These are phyloP conservation scores for Pagrus major DNA, from an alignment of 2,113 vertebrate genomes.

Conservation along the genomic window DNA sequence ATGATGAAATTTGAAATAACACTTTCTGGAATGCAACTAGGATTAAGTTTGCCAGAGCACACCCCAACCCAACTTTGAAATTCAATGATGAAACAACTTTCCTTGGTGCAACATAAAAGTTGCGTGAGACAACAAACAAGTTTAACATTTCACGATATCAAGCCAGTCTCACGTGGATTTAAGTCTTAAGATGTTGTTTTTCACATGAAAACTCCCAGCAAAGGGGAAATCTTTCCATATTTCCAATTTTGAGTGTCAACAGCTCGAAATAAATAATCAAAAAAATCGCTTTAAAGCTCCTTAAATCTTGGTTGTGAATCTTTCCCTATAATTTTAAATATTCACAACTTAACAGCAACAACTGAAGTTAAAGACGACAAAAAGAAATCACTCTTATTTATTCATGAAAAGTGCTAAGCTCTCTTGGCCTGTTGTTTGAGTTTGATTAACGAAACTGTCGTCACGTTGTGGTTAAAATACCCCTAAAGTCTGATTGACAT, in stretches of 20 bases:
- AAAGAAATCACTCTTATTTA: not conserved
- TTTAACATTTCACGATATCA: not conserved
- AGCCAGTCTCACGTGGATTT: not conserved
- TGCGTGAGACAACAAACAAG: not conserved
- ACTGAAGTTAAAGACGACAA: not conserved
- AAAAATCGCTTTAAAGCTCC: not conserved
- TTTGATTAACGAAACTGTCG: too few species aligned
- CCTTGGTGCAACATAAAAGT: not conserved
- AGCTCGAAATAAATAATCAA: not conserved
- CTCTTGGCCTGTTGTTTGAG: too few species aligned
- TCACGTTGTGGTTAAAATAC: too few species aligned
- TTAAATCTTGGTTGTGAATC: not conserved
- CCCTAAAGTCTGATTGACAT: not conserved
- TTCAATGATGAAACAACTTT: constrained; percentile 7
- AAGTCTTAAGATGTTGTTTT: constrained; percentile 23
- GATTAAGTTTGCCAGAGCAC: not conserved
- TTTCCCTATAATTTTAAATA: not conserved
- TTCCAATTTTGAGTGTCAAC: not conserved
- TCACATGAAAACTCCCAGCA: not conserved
- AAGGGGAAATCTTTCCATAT: not conserved
- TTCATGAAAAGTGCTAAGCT: not conserved
- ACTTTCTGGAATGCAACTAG: not conserved
- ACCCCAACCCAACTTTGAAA: not conserved
- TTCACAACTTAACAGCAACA: not conserved
- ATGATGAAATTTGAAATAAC: not conserved